phyloP scores from a whole-genome alignment of 2,113 vertebrate genomes.

The Malurus alboscapulatus region DNA sequence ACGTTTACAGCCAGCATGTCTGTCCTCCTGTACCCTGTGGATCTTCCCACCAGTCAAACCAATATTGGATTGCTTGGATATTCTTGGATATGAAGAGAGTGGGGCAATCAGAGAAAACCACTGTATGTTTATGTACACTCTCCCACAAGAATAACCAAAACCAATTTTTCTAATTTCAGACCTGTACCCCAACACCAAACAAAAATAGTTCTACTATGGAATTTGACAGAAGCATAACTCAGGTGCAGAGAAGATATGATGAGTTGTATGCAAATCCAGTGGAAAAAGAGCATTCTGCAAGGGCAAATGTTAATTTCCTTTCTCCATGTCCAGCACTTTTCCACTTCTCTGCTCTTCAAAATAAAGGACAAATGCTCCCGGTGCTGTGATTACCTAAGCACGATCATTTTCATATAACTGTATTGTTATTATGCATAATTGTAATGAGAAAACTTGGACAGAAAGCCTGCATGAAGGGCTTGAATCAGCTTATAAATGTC shows the following conservation, averaged over 20 bases:
- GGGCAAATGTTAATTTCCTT: background rate
- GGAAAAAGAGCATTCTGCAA: background rate
- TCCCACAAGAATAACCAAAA: background rate
- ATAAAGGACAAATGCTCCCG: background rate
- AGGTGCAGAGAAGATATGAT: background rate
- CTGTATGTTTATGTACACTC: background rate
- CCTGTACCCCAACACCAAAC: fast-evolving
- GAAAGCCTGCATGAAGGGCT: background rate
- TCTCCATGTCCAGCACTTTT: background rate
- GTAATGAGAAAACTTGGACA: background rate
- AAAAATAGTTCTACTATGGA: background rate
- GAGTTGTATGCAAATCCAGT: background rate
- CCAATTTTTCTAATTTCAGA: background rate
- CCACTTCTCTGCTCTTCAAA: background rate
- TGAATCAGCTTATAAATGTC: background rate
- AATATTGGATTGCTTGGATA: background rate
- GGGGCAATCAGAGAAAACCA: background rate
- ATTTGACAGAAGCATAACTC: background rate
- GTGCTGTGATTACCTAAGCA: background rate
- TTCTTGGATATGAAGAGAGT: background rate
- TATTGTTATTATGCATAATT: background rate
- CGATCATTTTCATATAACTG: background rate
- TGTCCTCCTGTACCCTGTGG: background rate
- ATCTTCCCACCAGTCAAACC: background rate
- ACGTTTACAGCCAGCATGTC: background rate